Conservation (phyloP, 2,888 invertebrate genomes). For the Diplazon laetatorius region DNA sequence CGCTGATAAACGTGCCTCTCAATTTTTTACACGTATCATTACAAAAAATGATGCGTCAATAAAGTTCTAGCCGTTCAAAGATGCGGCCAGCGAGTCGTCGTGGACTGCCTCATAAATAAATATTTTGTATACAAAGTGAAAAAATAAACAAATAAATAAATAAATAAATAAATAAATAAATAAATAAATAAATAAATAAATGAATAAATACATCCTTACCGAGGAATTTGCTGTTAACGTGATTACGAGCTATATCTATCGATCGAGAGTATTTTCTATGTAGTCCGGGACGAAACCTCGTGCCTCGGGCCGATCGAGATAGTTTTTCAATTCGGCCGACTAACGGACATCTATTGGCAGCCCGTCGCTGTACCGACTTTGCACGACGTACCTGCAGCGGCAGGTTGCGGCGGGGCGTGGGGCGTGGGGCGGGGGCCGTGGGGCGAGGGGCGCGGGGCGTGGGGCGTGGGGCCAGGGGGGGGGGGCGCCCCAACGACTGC, state of each 20-base stretch:
- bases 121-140: too few species aligned
- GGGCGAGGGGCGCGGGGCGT: slow-evolving; percentile 17
- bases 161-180: slow-evolving; percentile 1
- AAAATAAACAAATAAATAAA: not conserved
- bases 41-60: too few species aligned
- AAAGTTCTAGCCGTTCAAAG: too few species aligned
- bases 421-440: too few species aligned
- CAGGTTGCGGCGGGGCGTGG: slow-evolving; percentile 8
- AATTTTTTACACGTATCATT: too few species aligned
- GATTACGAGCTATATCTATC: not conserved
- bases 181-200: not conserved
- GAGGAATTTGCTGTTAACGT: slow-evolving; percentile 22
- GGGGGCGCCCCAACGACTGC: too few species aligned
- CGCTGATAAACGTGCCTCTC: too few species aligned
- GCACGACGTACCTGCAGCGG: slow-evolving; percentile 7
- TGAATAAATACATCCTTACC: not conserved
- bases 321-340: slow-evolving; percentile 58
- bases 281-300: slow-evolving; percentile 26
- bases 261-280: slow-evolving; percentile 30
- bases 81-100: too few species aligned
- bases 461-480: slow-evolving; percentile 22
- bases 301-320: slow-evolving; percentile 8
- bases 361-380: slow-evolving; percentile 18
- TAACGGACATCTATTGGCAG: slow-evolving; percentile 61
- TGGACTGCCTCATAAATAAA: too few species aligned